phyloP scores from a whole-genome alignment of 2,113 vertebrate species.

The Odobenus rosmarus region DNA sequence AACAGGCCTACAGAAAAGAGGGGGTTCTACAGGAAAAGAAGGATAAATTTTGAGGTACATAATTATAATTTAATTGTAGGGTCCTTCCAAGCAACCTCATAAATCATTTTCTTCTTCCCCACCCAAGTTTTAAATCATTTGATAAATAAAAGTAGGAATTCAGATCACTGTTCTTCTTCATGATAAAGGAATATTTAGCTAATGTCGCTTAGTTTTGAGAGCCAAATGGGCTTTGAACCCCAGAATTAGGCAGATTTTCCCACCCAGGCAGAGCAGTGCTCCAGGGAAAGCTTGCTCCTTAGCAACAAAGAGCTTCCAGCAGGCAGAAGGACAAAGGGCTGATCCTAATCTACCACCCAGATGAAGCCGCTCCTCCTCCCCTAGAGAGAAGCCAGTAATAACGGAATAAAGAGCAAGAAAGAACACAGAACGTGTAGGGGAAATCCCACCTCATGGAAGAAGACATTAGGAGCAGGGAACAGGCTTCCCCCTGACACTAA shows the following conservation, averaged over 20 bases:
- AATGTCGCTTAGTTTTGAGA: not conserved
- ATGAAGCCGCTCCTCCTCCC: not conserved
- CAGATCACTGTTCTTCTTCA: not conserved
- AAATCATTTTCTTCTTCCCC: not conserved
- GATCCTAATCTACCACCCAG: not conserved
- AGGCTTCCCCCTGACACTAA: not conserved
- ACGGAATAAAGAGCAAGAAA: not conserved
- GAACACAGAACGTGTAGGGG: not conserved
- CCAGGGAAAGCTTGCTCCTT: not conserved
- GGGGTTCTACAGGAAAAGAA: not conserved
- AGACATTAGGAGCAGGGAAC: not conserved
- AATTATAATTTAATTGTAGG: not conserved
- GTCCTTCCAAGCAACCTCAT: not conserved
- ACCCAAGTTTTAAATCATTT: not conserved
- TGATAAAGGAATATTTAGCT: not conserved
- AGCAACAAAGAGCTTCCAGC: not conserved
- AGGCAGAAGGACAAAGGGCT: not conserved
- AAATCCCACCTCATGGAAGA: not conserved
- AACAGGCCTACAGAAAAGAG: not conserved
- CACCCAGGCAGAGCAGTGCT: not conserved
- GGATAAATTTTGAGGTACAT: not conserved
- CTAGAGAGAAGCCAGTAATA: not conserved
- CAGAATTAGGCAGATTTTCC: not conserved
- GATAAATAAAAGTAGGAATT: conserved; percentile 6
- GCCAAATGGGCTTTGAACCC: not conserved